Evolutionary conservation across 2,888 invertebrate species (phyloP).

Genomic region (Lasioglossum marginatum): DNA sequence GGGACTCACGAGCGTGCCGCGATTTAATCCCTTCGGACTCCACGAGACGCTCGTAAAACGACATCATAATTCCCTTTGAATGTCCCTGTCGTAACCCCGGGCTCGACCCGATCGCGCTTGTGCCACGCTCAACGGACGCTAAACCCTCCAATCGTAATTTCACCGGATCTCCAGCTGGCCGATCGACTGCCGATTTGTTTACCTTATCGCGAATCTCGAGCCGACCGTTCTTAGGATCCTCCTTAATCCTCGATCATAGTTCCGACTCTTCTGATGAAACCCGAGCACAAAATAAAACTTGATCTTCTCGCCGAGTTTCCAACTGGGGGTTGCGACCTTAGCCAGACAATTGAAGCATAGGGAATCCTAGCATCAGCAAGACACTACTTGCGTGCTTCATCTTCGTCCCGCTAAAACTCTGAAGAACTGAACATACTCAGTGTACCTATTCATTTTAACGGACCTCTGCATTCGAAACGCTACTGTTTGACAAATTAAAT

Average conservation of each 20-base stretch:
- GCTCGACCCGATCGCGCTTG: slow-evolving; percentile 32
- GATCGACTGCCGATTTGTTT: slow-evolving; percentile 35
- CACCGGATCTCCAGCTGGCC: background rate
- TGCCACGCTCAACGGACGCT: background rate
- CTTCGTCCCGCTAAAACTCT: background rate
- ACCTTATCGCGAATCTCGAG: slow-evolving; percentile 2
- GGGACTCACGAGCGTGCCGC: slow-evolving; percentile 34
- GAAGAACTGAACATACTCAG: background rate
- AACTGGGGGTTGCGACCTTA: background rate
- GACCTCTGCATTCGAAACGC: background rate
- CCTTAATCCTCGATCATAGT: background rate
- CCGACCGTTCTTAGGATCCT: too few species aligned
- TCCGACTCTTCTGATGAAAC: background rate
- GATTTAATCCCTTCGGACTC: slow-evolving; percentile 68
- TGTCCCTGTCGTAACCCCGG: slow-evolving; percentile 53
- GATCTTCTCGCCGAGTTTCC: background rate
- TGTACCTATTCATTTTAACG: background rate
- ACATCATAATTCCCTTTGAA: slow-evolving; percentile 65
- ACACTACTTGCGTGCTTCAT: background rate
- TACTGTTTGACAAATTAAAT: background rate
- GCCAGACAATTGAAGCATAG: background rate
- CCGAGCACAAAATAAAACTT: background rate
- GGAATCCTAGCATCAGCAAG: background rate
- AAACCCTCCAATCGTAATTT: slow-evolving; percentile 18
- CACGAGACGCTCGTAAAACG: slow-evolving; percentile 69